phyloP scores from a whole-genome alignment of 1,140 invertebrate species.

The Drosophila pallidifrons region DNA sequence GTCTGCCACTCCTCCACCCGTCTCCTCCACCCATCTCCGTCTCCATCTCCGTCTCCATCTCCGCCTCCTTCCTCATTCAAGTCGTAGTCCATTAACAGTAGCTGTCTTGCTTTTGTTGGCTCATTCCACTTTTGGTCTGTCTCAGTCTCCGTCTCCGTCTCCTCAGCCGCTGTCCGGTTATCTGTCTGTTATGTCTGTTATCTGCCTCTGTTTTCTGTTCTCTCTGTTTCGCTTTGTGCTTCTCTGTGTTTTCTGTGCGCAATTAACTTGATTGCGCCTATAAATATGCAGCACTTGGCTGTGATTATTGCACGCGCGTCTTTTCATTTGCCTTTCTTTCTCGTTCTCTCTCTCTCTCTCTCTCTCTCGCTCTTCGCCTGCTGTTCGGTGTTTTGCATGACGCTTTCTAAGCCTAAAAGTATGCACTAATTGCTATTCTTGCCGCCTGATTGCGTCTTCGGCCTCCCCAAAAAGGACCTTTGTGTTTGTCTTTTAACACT shows the following conservation, averaged over 20 bases:
- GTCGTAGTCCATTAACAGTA: conserved; percentile 46
- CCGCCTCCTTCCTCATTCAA: conserved; percentile 1
- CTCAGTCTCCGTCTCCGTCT: no score
- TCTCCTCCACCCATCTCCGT: no score
- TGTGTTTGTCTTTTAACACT: conserved; percentile 20
- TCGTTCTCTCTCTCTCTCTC: background rate
- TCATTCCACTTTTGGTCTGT: conserved; percentile 5
- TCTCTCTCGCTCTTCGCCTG: background rate
- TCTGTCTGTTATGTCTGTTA: conserved; percentile 33
- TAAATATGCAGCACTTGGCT: conserved; percentile 80
- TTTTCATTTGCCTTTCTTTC: conserved; percentile 37
- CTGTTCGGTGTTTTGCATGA: conserved; percentile 31
- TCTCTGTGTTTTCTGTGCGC: conserved; percentile 39
- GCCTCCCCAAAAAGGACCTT: background rate
- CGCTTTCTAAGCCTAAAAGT: conserved; percentile 55
- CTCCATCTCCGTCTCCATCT: no score
- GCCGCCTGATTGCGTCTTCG: conserved; percentile 42
- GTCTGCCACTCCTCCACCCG: no score
- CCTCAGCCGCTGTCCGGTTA: background rate
- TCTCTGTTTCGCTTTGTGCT: conserved; percentile 1
- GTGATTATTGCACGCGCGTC: conserved; percentile 77
- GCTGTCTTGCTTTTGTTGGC: conserved; percentile 34
- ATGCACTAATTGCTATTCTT: conserved; percentile 77
- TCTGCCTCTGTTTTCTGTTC: conserved; percentile 17
- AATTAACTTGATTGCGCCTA: conserved; percentile 84